A percentile compares a stretch with the other conserved stretches of the same genome.
phyloP scores from a whole-genome alignment of 1,140 invertebrate genomes.

The Listronotus bonariensis region DNA sequence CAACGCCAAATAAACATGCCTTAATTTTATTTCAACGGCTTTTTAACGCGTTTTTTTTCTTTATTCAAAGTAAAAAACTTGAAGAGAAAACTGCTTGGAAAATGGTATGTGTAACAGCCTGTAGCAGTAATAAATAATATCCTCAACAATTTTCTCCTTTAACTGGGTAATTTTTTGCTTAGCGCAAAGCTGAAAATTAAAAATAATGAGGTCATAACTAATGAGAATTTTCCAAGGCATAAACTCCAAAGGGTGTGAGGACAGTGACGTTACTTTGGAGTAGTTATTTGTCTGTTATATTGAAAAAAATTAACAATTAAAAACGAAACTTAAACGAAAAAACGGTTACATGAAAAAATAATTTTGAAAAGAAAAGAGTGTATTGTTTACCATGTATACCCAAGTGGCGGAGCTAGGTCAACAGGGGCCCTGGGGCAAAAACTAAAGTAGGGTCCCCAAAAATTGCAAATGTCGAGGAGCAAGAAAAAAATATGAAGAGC shows the following conservation, averaged over 20 bases:
- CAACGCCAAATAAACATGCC: neutral
- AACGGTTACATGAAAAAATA: no score
- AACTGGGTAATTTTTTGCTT: conserved; percentile 25
- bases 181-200: conserved; percentile 33
- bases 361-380: no score
- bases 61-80: neutral
- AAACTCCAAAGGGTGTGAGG: conserved; percentile 6
- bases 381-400: no score
- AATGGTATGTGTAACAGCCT: conserved; percentile 28
- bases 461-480: no score
- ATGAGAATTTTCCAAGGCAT: conserved; percentile 32
- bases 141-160: conserved; percentile 17
- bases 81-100: conserved; percentile 10
- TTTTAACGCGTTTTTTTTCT: neutral
- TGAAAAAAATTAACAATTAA: no score
- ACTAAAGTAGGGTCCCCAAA: no score
- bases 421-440: no score
- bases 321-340: no score
- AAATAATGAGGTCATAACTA: conserved; percentile 36
- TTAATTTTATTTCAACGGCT: conserved; percentile 16
- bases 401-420: no score
- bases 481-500: no score
- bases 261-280: neutral
- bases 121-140: conserved; percentile 32
- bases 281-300: no score